Evolutionary conservation across 1,140 invertebrate genomes (phyloP).

Genomic region (Steinernema khuongi): DNA sequence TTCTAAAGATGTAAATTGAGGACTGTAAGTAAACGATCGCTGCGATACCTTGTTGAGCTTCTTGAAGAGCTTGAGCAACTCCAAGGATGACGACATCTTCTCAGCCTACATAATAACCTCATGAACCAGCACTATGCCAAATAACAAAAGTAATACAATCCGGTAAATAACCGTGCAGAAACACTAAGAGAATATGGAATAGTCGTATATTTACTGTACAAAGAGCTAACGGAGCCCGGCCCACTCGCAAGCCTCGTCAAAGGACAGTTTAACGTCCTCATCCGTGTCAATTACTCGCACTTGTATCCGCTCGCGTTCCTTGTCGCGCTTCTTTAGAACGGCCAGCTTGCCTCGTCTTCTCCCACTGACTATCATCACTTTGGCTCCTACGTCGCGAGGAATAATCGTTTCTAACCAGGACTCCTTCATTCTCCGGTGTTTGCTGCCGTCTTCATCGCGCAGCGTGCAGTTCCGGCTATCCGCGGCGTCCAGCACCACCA

Average conservation of each 20-base stretch:
- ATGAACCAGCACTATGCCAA: too few species aligned
- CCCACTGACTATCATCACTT: slow-evolving; percentile 60
- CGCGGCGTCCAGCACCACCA: not conserved
- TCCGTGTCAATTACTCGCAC: slow-evolving; percentile 59
- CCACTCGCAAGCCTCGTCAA: slow-evolving; percentile 61
- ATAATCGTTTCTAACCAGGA: slow-evolving; percentile 60
- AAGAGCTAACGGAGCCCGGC: slow-evolving; percentile 39
- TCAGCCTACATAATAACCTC: too few species aligned
- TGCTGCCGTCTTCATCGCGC: slow-evolving; percentile 17
- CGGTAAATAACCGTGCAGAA: too few species aligned
- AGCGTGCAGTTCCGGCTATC: not conserved
- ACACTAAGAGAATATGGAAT: not conserved
- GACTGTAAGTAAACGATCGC: too few species aligned
- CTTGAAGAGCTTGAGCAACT: not conserved
- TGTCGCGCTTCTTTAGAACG: slow-evolving; percentile 58
- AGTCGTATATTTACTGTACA: not conserved
- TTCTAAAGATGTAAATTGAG: too few species aligned
- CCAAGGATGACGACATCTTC: not conserved
- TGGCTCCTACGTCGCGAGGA: slow-evolving; percentile 53
- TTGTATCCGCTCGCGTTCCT: slow-evolving; percentile 52
- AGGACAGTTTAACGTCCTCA: slow-evolving; percentile 57
- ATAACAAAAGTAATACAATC: too few species aligned
- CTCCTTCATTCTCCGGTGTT: not conserved
- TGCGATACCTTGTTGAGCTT: not conserved
- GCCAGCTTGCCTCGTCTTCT: slow-evolving; percentile 59